A percentile compares a stretch with the other conserved stretches of the same genome.
These are phyloP conservation scores for Leucophora obtusa DNA, from an alignment of 2,888 invertebrate species.

Conservation along the genomic window DNA sequence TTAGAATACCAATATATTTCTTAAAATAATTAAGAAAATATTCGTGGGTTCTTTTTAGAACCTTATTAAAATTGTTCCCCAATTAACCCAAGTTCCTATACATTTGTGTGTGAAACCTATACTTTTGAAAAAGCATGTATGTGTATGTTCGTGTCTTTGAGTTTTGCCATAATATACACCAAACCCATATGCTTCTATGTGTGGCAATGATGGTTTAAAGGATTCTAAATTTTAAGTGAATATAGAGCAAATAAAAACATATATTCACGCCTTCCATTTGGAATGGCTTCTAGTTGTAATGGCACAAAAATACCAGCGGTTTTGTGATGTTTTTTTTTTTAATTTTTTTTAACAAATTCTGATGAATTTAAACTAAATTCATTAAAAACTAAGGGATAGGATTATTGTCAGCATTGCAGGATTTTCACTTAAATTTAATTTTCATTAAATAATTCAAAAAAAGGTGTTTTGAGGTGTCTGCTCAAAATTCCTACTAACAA, in stretches of 20 bases:
- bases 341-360: neutral
- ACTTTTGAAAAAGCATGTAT: neutral
- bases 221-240: constrained; percentile 30
- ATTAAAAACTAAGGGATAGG: no score
- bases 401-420: no score
- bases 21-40: no score
- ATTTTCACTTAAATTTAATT: no score
- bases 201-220: constrained; percentile 30
- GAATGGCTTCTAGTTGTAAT: neutral
- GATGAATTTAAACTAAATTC: no score
- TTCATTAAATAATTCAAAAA: no score
- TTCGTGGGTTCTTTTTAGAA: no score
- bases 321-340: neutral
- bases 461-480: no score
- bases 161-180: constrained; percentile 11
- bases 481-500: no score
- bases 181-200: neutral
- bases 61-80: no score
- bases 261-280: neutral
- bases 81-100: no score
- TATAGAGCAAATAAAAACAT: constrained; percentile 42
- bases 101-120: neutral
- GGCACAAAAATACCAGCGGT: neutral
- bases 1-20: no score
- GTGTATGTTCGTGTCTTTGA: neutral